Conservation (phyloP, 2,888 invertebrate species). For the Amaurobius ferox region DNA sequence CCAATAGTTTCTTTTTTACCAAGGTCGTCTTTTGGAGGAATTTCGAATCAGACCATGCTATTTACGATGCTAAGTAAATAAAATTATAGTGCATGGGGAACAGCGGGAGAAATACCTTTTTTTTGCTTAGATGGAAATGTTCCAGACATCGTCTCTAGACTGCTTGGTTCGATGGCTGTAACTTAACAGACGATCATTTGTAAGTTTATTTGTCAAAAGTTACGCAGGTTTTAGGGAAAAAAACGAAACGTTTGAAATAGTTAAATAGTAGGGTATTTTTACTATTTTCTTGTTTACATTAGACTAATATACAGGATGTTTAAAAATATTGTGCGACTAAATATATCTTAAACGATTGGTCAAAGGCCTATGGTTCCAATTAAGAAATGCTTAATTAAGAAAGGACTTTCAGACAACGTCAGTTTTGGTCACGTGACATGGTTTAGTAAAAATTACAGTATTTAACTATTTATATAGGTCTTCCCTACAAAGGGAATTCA, state of each 20-base stretch:
- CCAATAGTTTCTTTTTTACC: conserved; percentile 31
- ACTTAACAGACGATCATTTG: not conserved
- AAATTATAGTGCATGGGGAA: conserved; percentile 38
- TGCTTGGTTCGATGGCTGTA: conserved; percentile 28
- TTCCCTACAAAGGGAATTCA: too few relatives aligned
- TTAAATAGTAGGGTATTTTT: not conserved
- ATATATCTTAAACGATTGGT: too few relatives aligned
- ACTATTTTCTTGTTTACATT: too few relatives aligned
- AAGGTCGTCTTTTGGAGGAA: conserved; percentile 33
- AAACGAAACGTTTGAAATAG: not conserved
- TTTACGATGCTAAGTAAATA: conserved; percentile 52
- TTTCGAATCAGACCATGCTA: conserved; percentile 26
- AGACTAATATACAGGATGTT: too few relatives aligned
- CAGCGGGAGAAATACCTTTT: not conserved
- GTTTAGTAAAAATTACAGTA: too few relatives aligned
- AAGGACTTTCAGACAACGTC: too few relatives aligned
- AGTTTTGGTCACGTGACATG: too few relatives aligned
- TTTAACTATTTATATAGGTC: too few relatives aligned
- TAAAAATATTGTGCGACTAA: too few relatives aligned
- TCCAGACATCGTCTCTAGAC: conserved; percentile 37
- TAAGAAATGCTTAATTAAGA: too few relatives aligned
- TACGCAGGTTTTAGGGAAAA: not conserved
- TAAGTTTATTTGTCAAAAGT: not conserved
- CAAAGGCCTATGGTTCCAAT: too few relatives aligned
- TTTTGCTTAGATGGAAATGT: conserved; percentile 27